These are phyloP conservation scores for Rhagonycha fulva DNA, from an alignment of 2,888 invertebrate species.

Conservation along the genomic window DNA sequence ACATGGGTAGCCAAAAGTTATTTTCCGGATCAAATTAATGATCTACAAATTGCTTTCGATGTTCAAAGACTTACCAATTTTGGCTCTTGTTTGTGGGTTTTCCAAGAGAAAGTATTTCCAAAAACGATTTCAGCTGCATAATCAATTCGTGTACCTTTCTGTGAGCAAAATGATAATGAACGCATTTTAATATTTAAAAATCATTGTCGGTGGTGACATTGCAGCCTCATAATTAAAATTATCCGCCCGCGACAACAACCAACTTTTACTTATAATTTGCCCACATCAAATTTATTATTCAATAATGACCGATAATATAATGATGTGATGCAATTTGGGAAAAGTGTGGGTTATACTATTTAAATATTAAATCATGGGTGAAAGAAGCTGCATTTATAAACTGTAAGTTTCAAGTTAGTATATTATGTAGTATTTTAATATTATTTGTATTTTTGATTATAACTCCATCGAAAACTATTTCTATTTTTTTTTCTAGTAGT, in stretches of 20 bases:
- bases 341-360: neutral
- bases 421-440: too few species aligned
- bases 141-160: neutral
- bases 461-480: too few species aligned
- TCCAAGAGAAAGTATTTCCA: neutral
- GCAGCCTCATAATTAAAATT: neutral
- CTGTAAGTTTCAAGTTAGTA: too few species aligned
- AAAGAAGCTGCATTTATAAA: neutral
- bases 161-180: neutral
- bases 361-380: neutral
- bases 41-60: neutral
- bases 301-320: neutral
- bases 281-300: neutral
- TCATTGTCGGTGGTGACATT: neutral
- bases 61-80: neutral
- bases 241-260: neutral
- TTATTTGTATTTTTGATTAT: too few species aligned
- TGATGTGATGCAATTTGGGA: neutral
- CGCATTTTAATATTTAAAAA: neutral
- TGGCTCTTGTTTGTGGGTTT: neutral
- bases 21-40: too few species aligned
- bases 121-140: neutral
- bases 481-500: too few species aligned
- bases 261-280: neutral
- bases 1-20: neutral